A percentile compares a stretch with the other conserved stretches of the same genome.
phyloP scores from a whole-genome alignment of 2,113 vertebrate species.

The Eupsittula cactorum region DNA sequence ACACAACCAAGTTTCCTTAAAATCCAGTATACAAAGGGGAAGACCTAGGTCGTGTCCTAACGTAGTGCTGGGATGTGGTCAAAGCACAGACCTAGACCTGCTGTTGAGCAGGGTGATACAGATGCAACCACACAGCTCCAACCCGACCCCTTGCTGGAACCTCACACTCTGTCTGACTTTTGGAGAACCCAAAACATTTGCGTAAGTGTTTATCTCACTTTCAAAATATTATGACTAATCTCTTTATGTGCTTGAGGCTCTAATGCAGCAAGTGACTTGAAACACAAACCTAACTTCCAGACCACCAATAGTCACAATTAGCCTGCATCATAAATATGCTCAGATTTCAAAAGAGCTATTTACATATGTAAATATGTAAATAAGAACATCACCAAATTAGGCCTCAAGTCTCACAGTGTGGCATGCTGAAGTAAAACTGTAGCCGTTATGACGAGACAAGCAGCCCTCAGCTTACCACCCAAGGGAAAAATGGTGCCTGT shows the following conservation, averaged over 20 bases:
- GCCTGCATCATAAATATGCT: neutral
- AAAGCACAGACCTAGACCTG: neutral
- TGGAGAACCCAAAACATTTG: conserved; percentile 7
- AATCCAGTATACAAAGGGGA: neutral
- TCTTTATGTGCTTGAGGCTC: conserved; percentile 6
- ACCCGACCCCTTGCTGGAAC: neutral
- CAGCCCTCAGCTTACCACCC: neutral
- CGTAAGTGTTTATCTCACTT: conserved; percentile 38
- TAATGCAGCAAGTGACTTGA: neutral
- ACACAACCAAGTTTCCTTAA: neutral
- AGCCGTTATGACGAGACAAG: neutral
- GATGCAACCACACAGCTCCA: neutral
- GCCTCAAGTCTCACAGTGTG: neutral
- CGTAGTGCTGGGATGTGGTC: rapidly evolving
- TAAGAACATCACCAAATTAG: conserved; percentile 3
- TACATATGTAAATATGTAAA: conserved; percentile 14
- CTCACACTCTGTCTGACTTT: neutral
- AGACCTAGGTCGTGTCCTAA: neutral
- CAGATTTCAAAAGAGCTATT: conserved; percentile 4
- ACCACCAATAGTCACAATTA: conserved; percentile 34
- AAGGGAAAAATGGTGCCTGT: neutral
- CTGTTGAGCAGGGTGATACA: neutral
- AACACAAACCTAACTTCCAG: neutral
- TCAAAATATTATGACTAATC: conserved; percentile 62
- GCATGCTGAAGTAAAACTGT: neutral